Conservation (phyloP, 2,888 invertebrate genomes). For the Phortica magna region DNA sequence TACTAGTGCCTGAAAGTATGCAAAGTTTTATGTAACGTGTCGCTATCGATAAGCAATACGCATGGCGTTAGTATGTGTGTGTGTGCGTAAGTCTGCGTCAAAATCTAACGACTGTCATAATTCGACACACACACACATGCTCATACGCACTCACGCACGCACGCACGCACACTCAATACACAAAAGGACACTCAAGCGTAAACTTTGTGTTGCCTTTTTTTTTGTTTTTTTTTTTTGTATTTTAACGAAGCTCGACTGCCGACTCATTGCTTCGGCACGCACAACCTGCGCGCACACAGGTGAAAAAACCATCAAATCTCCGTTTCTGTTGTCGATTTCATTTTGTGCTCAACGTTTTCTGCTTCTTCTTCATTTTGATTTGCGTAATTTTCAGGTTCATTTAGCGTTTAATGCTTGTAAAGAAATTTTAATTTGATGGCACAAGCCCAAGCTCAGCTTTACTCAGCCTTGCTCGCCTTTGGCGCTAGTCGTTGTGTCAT, state of each 20-base stretch:
- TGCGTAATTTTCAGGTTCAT: conserved; percentile 76
- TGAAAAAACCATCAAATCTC: conserved; percentile 20
- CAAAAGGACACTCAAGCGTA: conserved; percentile 38
- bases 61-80: not conserved
- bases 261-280: no score
- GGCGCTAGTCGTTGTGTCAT: not conserved
- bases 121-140: conserved; percentile 51
- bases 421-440: conserved; percentile 71
- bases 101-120: conserved; percentile 63
- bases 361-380: conserved; percentile 57
- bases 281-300: conserved; percentile 35
- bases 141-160: conserved; percentile 21
- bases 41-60: conserved; percentile 50
- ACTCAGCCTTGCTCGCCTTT: not conserved
- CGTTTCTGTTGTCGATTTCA: conserved; percentile 3
- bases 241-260: no score
- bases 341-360: conserved; percentile 51
- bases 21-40: conserved; percentile 48
- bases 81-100: not conserved
- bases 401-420: conserved; percentile 73
- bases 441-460: conserved; percentile 52
- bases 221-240: not conserved
- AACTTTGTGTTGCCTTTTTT: conserved; percentile 57
- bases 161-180: conserved; percentile 45
- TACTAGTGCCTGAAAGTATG: conserved; percentile 56